Evolutionary conservation across 2,113 vertebrate genomes (phyloP), one percentile per base, ranked within the genome.

Genomic region (Seriola rivoliana): DNA sequence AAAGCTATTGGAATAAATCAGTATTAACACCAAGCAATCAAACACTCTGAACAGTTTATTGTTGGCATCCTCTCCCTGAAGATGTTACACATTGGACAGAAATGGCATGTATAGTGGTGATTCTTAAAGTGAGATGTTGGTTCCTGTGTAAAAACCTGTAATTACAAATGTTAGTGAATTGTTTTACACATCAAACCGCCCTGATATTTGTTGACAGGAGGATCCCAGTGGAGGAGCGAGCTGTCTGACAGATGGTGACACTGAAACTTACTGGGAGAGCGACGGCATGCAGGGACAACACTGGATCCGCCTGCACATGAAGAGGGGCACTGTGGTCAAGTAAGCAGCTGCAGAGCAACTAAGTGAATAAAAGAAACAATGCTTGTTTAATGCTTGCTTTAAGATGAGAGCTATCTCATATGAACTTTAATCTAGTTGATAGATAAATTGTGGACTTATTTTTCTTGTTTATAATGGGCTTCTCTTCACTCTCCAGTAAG

Each of bases 261-360:
- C 94, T 0, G 97, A 99, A 88, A 99, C 98, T 0, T 99, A 96
- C 93, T 99, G 98, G 98, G 98, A 99, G 92, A 99, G 98, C 0
- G 97, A 99, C 6, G 97, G 98, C n/a, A 97, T 97, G 90, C 97
- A 99, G 91, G 97, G 97, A 69, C 97, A 99, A 85, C 98, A 99
- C 93, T 99, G 98, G 98, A 97, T 99, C 85, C 98, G 98, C 25
- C 96, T 99, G 84, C 97, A 97, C 66, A 99, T 99, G 98, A 99
- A 97, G 95, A 98, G 97, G 91, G 97, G 97, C 91, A 98, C 97
- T 21, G 96, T 99, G 78, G 96, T 99, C 88, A 99, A 98, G 98
- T 99, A 93, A 96, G 97, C 0, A 67, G 11, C 57, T 2, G n/a
- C 7, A 21, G 0, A 60, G 9, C 11, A 12, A 42, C 23, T 11